Evolutionary conservation across 2,113 vertebrate species (phyloP), one percentile per base, ranked within the genome.

Genomic region (Forbesichthys agassizii): DNA sequence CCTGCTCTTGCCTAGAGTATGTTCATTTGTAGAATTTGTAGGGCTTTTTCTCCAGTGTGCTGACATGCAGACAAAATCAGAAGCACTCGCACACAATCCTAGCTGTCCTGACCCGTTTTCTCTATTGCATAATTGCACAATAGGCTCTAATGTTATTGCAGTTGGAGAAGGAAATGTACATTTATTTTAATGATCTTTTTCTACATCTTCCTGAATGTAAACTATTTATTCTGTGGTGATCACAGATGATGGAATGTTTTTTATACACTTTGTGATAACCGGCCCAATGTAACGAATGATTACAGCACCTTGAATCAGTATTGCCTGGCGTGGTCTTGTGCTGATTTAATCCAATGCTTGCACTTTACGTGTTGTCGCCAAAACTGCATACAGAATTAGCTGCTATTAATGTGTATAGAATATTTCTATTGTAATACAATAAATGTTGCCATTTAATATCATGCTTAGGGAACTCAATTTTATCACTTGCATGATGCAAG

Each of bases 171-270:
- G 66, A 52, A 57, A 65, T 70, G 68, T 27, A n/a, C 61, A 58
- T 66, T 64, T 81, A 84, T 82, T 82, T 83, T 57, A 61, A 64
- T 68, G 49, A 10, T 86, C 82, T 90, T 90, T 91, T 90, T 90
- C 73, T 90, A 86, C 74, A 79, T 79, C 66, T 64, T 90, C 72
- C 68, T 87, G 89, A 91, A 91, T 91, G 89, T 90, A 87, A 68
- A 60, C 20, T 85, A 87, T 88, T 88, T 86, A 88, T 81, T 86
- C 83, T 85, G 72, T 88, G 67, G 70, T 78, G 73, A 72, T 79
- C 69, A 66, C 52, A 73, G 66, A 73, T 56, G 73, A 86, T 67
- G 61, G 74, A 83, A 81, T 78, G 75, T 66, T 87, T 86, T 84
- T 85, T 88, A 61, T 88, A 84, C 65, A 8, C 70, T 84, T 84